Evolutionary conservation across 2,113 vertebrate species (phyloP), one percentile per base, ranked within the genome.

Genomic region (Chaetodon auriga): DNA sequence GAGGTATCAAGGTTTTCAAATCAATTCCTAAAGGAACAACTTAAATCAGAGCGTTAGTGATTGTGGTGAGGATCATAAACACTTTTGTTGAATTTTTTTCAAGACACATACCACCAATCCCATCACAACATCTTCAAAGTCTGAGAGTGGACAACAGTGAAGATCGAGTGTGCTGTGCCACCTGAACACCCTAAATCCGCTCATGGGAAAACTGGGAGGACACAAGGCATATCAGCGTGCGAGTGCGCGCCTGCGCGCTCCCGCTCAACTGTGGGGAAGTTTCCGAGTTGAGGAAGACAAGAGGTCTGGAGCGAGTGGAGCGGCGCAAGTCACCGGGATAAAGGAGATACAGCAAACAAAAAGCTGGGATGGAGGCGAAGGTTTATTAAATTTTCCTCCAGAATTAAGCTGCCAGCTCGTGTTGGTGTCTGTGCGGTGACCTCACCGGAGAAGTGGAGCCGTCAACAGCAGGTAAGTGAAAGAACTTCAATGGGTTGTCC

Each of bases 151-250:
- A 81, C 41, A 12, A 75, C 71, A 75, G 43, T 4, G 61, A 73
- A 72, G 7, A 80, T 30, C 11, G 25, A 43, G 30, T 49, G 36
- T 18, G 35, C 61, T 63, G 18, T 60, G 13, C 63, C 69, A 90
- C 85, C 83, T 88, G 83, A 84, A 69, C 70, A 16, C 55, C 49
- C 30, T 41, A 81, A 83, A 72, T 91, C 81, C 80, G 77, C 86
- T 81, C 86, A 68, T 92, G 92, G 90, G 90, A 93, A 93, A 92
- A 92, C 87, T 85, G 91, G 90, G 92, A 92, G 92, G 92, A 87
- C 64, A 90, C 91, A 58, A 80, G 46, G 72, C 80, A 75, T 71
- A 79, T 87, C 68, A 61, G 80, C 2, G 46, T 30, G 61, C 83
- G 77, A 48, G 80, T 4, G 81, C 76, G 93, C 94, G 94, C 92